phyloP scores from a whole-genome alignment of 2,113 vertebrate genomes.

The Siniperca chuatsi region DNA sequence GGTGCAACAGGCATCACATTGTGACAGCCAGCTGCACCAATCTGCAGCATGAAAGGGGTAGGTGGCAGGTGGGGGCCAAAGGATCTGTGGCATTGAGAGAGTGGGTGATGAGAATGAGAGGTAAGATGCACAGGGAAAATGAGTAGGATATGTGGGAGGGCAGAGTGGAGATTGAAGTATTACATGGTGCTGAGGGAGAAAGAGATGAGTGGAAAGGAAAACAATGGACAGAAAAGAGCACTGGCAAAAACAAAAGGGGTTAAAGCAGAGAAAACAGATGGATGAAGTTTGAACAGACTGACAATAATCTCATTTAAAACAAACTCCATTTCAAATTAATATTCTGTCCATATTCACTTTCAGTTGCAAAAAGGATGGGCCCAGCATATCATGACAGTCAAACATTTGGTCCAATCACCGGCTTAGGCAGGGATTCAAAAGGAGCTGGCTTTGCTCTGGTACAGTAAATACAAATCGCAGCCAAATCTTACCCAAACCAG shows the following conservation, averaged over 20 bases:
- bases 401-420: slow-evolving; percentile 26
- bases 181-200: slow-evolving; percentile 13
- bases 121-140: slow-evolving; percentile 17
- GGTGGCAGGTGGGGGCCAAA: slow-evolving; percentile 65
- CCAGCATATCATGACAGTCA: neutral
- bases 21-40: slow-evolving; percentile 71
- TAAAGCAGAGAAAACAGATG: slow-evolving; percentile 18
- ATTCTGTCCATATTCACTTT: slow-evolving; percentile 24
- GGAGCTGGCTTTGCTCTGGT: slow-evolving; percentile 13
- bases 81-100: slow-evolving; percentile 49
- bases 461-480: slow-evolving; percentile 24
- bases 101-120: slow-evolving; percentile 7
- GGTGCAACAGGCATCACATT: slow-evolving; percentile 63
- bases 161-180: slow-evolving; percentile 42
- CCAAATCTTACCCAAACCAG: slow-evolving; percentile 23
- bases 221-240: neutral
- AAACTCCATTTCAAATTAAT: slow-evolving; percentile 18
- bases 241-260: neutral
- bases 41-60: slow-evolving; percentile 63
- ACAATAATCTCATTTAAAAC: slow-evolving; percentile 30
- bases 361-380: slow-evolving; percentile 1
- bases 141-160: slow-evolving; percentile 28
- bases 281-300: slow-evolving; percentile 16
- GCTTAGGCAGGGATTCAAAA: slow-evolving; percentile 38
- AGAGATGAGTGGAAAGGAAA: slow-evolving; percentile 12